These are phyloP conservation scores for Caenorhabditis sp. DNA, from an alignment of 2,888 invertebrate genomes.

Conservation along the genomic window DNA sequence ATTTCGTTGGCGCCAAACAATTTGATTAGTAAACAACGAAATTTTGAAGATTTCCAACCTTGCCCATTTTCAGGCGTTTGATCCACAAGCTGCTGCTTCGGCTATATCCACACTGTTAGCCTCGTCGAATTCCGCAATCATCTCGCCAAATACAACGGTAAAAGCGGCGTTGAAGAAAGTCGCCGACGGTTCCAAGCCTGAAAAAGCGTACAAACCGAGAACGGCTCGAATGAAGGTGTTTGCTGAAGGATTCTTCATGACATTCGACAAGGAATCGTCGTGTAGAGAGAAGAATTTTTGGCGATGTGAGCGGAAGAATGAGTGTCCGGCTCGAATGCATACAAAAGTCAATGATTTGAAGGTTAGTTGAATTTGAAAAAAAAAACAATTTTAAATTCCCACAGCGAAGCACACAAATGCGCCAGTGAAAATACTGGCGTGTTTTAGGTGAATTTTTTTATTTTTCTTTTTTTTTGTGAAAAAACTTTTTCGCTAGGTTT, in stretches of 20 bases:
- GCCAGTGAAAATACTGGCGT: not conserved
- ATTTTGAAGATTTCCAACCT: too few relatives aligned
- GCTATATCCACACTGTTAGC: too few relatives aligned
- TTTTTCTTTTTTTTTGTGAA: not conserved
- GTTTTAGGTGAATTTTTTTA: not conserved
- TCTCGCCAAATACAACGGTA: not conserved
- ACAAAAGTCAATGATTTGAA: constrained; percentile 34
- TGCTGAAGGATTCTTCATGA: constrained; percentile 42
- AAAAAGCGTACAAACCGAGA: constrained; percentile 24
- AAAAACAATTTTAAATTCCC: not conserved
- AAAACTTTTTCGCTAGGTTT: not conserved
- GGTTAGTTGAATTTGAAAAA: not conserved
- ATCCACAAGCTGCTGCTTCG: too few relatives aligned
- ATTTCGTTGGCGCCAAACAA: too few relatives aligned
- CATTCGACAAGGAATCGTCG: constrained; percentile 38
- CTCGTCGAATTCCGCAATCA: too few relatives aligned
- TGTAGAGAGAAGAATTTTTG: constrained; percentile 38
- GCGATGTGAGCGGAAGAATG: constrained; percentile 44
- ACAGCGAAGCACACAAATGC: too few relatives aligned
- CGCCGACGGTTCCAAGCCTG: not conserved
- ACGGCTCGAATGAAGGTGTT: constrained; percentile 32
- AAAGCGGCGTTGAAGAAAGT: not conserved
- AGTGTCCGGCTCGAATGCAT: constrained; percentile 44
- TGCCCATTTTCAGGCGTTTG: too few relatives aligned
- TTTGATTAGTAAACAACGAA: too few relatives aligned